phyloP scores from a whole-genome alignment of 1,140 invertebrate species.

The Aphelinus atriplicis region DNA sequence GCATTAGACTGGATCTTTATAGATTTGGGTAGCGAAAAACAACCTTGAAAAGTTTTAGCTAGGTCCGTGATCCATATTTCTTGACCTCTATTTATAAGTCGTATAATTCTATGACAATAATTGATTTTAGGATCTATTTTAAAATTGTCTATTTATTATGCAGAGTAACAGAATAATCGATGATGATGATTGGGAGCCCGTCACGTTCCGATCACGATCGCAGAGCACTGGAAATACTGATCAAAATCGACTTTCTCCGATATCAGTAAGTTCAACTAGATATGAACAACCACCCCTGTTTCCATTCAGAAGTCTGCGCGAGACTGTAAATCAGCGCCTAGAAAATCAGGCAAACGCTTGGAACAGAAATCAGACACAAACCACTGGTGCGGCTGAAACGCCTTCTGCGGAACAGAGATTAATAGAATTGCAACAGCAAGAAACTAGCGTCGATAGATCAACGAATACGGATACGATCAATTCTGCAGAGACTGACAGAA shows the following conservation, averaged over 20 bases:
- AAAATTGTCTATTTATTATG: neutral
- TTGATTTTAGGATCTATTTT: no score
- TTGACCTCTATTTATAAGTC: no score
- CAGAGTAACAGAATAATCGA: constrained; percentile 1
- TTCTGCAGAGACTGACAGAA: neutral
- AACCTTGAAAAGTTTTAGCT: no score
- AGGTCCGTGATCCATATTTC: no score
- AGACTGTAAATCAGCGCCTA: constrained; percentile 46
- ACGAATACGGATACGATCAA: constrained; percentile 9
- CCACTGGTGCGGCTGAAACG: constrained; percentile 1
- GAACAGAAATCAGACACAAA: constrained; percentile 2
- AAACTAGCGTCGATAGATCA: constrained; percentile 20
- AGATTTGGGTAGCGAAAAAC: no score
- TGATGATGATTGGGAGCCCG: constrained; percentile 1
- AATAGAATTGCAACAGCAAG: constrained; percentile 11
- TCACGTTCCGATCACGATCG: constrained; percentile 9
- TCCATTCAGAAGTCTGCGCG: constrained; percentile 54
- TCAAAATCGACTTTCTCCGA: constrained; percentile 49
- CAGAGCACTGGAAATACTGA: constrained; percentile 20
- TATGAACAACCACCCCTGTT: constrained; percentile 57
- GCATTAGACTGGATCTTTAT: no score
- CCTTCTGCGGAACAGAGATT: constrained; percentile 10
- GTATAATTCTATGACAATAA: no score
- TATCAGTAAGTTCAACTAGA: constrained; percentile 52
- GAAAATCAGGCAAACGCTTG: constrained; percentile 35